A percentile compares a stretch with the other conserved stretches of the same genome.
These are phyloP conservation scores for Agrypnia vestita DNA, from an alignment of 1,140 invertebrate species.

Conservation along the genomic window DNA sequence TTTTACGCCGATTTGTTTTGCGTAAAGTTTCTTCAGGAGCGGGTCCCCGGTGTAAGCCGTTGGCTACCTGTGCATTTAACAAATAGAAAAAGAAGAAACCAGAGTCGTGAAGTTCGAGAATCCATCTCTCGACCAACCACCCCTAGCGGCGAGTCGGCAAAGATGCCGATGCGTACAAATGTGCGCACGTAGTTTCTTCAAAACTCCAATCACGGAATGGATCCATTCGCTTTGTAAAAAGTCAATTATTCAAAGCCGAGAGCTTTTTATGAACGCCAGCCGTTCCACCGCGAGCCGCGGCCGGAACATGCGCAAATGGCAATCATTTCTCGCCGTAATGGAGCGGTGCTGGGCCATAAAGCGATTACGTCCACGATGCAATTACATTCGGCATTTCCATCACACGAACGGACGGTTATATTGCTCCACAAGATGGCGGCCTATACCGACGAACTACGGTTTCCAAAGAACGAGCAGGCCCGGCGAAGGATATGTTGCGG, in stretches of 20 bases:
- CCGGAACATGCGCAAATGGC: slow-evolving; percentile 52
- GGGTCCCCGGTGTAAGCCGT: no score
- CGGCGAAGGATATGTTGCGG: neutral
- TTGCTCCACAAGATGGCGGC: slow-evolving; percentile 33
- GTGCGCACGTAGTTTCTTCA: slow-evolving; percentile 1
- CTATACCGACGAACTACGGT: neutral
- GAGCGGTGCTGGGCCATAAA: slow-evolving; percentile 55
- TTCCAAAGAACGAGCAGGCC: neutral
- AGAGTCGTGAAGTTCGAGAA: no score
- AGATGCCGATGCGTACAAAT: slow-evolving; percentile 4
- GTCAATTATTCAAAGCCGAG: slow-evolving; percentile 39
- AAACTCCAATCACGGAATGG: neutral
- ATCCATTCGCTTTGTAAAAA: slow-evolving; percentile 36
- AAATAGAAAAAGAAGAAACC: no score
- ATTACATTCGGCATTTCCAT: slow-evolving; percentile 54
- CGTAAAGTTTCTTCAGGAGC: no score
- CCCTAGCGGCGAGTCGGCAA: no score
- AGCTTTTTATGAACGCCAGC: slow-evolving; percentile 33
- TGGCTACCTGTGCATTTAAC: no score
- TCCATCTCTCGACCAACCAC: no score
- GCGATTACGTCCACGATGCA: slow-evolving; percentile 57
- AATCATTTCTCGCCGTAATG: slow-evolving; percentile 55
- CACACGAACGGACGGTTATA: slow-evolving; percentile 47
- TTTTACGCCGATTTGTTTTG: no score
- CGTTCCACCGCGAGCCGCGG: slow-evolving; percentile 14